phyloP scores from a whole-genome alignment of 2,113 vertebrate species.

The Oryzias melastigma region DNA sequence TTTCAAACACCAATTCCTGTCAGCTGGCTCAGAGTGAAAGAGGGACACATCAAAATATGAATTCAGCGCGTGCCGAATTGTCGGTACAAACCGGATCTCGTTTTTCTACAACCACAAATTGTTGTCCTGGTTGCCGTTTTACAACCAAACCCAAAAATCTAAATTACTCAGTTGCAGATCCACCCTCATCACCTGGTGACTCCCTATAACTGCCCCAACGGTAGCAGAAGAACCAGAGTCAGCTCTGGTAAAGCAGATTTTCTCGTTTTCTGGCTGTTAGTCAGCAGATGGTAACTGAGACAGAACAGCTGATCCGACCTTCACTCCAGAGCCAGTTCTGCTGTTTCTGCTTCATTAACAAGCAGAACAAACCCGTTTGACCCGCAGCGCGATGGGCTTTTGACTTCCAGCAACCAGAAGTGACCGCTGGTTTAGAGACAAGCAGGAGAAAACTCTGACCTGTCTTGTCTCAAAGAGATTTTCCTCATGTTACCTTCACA shows the following conservation, averaged over 20 bases:
- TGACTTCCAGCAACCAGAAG: conserved; percentile 5
- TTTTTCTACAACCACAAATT: conserved; percentile 67
- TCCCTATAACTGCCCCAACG: conserved; percentile 71
- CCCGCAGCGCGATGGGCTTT: conserved; percentile 8
- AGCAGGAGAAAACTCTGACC: conserved; percentile 1
- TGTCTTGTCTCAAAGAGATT: conserved; percentile 7
- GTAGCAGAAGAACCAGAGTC: conserved; percentile 29
- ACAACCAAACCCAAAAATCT: conserved; percentile 64
- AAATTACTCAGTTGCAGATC: conserved; percentile 75
- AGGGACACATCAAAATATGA: conserved; percentile 64
- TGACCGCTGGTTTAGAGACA: background rate
- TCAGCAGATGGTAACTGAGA: too few species aligned
- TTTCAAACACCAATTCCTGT: conserved; percentile 55
- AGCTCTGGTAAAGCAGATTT: conserved; percentile 26
- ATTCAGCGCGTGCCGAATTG: conserved; percentile 42
- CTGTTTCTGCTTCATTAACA: conserved; percentile 51
- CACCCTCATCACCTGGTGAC: conserved; percentile 64
- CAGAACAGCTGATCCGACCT: background rate
- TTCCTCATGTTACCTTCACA: background rate
- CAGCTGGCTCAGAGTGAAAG: conserved; percentile 63
- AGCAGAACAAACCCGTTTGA: conserved; percentile 47
- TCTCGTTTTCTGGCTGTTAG: conserved; percentile 4
- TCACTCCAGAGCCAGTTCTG: conserved; percentile 16
- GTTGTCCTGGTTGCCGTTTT: conserved; percentile 35
- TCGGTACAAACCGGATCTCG: conserved; percentile 60